Percentiles rank a stretch among this genome's conserved stretches.
Conservation (phyloP, 2,113 vertebrate species). For the Dromas ardeola region DNA sequence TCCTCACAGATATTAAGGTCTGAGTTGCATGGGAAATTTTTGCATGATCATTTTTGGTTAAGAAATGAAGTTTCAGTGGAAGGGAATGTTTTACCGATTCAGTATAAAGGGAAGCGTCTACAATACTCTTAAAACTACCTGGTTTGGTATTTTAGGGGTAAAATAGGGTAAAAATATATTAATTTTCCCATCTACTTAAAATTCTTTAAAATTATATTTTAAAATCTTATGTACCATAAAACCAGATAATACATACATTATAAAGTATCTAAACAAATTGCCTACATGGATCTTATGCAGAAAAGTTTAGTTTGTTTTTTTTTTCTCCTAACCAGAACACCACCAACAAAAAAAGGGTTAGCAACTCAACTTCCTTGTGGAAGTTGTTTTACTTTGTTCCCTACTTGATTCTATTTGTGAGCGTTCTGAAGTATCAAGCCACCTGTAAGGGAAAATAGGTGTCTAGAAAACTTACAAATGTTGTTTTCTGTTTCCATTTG, state of each 20-base stretch:
- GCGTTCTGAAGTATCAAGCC: not conserved
- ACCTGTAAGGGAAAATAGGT: not conserved
- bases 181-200: not conserved
- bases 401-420: not conserved
- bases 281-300: not conserved
- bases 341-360: not conserved
- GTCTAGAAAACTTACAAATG: not conserved
- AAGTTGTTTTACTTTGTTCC: not conserved
- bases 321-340: not conserved
- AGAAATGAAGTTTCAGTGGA: not conserved
- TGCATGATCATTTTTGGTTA: not conserved
- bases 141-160: not conserved
- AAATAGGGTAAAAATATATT: not conserved
- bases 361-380: not conserved
- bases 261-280: not conserved
- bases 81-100: not conserved
- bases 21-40: not conserved
- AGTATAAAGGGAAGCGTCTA: not conserved
- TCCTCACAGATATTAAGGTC: not conserved
- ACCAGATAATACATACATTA: rapidly evolving
- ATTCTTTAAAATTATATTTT: not conserved
- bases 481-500: not conserved
- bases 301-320: not conserved
- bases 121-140: not conserved
- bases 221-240: not conserved